Percentiles rank a stretch among this genome's conserved stretches.
phyloP scores from a whole-genome alignment of 2,888 invertebrate species.

The Melinaea menophilus region DNA sequence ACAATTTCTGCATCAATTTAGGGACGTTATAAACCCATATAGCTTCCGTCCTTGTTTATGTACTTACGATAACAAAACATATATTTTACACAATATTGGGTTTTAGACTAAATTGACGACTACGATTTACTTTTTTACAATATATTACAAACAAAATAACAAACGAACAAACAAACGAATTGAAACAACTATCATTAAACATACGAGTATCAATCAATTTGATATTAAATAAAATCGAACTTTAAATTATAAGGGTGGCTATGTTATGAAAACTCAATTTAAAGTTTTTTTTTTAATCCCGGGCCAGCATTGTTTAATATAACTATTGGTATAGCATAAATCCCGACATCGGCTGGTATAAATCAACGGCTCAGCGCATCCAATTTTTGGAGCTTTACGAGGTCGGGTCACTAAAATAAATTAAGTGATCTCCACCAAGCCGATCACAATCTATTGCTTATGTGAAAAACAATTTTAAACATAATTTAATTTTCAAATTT shows the following conservation, averaged over 20 bases:
- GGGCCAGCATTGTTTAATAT: slow-evolving; percentile 15
- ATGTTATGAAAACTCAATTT: neutral
- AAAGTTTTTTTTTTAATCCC: slow-evolving; percentile 19
- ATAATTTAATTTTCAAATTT: neutral
- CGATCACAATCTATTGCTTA: slow-evolving; percentile 17
- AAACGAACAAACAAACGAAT: neutral
- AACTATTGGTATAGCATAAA: slow-evolving; percentile 23
- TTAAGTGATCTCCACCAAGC: slow-evolving; percentile 18
- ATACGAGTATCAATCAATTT: no score
- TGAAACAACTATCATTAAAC: no score
- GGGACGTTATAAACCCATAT: slow-evolving; percentile 62
- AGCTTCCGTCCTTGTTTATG: neutral
- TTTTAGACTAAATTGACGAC: no score
- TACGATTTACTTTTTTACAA: neutral
- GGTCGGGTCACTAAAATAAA: slow-evolving; percentile 22
- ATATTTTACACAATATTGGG: neutral
- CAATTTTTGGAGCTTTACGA: slow-evolving; percentile 32
- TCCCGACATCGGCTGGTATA: slow-evolving; percentile 27
- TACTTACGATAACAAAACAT: neutral
- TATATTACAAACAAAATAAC: neutral
- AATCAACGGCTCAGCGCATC: slow-evolving; percentile 32
- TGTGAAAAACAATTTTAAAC: slow-evolving; percentile 11
- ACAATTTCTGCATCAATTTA: slow-evolving; percentile 72
- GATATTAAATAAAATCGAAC: no score
- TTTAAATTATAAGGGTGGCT: no score